Evolutionary conservation across 1,140 invertebrate species (phyloP).

Genomic region (Eueides isabella): DNA sequence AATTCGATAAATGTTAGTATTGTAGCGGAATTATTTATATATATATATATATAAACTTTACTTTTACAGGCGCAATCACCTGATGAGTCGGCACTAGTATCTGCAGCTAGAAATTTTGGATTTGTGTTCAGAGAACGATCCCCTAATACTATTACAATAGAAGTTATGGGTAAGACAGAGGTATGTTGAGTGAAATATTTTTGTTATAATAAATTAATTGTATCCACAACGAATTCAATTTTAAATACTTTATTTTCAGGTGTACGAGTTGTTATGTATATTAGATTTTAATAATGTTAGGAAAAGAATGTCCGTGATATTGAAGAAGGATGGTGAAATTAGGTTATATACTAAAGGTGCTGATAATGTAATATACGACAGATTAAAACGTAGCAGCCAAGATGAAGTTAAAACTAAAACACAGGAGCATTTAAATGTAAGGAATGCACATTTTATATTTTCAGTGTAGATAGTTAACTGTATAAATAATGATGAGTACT

Average conservation of each 20-base stretch:
- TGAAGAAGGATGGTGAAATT: conserved; percentile 93
- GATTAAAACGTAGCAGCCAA: conserved; percentile 88
- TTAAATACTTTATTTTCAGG: conserved; percentile 58
- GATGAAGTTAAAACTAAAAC: conserved; percentile 91
- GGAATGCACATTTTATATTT: conserved; percentile 56
- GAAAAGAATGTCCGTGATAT: conserved; percentile 99
- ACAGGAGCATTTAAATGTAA: conserved; percentile 96
- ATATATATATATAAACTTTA: conserved; percentile 17
- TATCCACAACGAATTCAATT: neutral
- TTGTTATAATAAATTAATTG: neutral
- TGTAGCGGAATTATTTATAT: too few species aligned
- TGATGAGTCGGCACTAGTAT: conserved; percentile 98
- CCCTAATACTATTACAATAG: conserved; percentile 96
- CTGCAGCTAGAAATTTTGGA: conserved; percentile 98
- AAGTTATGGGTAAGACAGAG: conserved; percentile 92
- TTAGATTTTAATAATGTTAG: conserved; percentile 99
- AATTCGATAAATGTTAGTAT: too few species aligned
- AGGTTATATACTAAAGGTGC: conserved; percentile 98
- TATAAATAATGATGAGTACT: too few species aligned
- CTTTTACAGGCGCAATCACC: conserved; percentile 95
- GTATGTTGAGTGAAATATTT: conserved; percentile 66
- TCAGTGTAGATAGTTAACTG: too few species aligned
- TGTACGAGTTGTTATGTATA: conserved; percentile 96
- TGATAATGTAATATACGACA: conserved; percentile 98
- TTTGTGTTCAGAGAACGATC: conserved; percentile 98